Conservation (phyloP, 2,888 invertebrate genomes). For the Eueremaeus valkanovi region DNA sequence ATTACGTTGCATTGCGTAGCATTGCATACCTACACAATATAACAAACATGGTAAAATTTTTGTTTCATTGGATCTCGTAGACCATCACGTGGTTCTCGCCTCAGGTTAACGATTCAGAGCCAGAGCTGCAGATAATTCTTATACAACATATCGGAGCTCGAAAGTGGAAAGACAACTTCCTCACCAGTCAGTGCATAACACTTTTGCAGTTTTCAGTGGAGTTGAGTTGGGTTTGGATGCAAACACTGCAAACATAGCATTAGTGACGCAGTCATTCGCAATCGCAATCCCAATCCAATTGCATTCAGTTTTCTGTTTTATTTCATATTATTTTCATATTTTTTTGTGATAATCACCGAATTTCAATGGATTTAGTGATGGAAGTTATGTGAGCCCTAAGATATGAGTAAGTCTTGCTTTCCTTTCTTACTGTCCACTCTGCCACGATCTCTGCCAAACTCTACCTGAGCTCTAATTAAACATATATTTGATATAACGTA, state of each 20-base stretch:
- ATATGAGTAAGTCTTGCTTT: constrained; percentile 5
- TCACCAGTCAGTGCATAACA: constrained; percentile 8
- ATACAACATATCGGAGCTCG: constrained; percentile 20
- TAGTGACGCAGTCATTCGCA: constrained; percentile 31
- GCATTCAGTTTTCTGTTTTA: not conserved
- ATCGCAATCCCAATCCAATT: not conserved
- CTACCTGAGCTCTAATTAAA: not conserved
- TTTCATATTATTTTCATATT: not conserved
- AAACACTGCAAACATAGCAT: too few relatives aligned
- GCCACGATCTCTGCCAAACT: not conserved
- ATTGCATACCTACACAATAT: constrained; percentile 27
- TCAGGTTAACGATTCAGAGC: constrained; percentile 29
- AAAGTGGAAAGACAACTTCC: constrained; percentile 30
- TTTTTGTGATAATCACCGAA: constrained; percentile 18
- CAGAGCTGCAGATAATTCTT: constrained; percentile 10
- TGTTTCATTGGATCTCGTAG: constrained; percentile 10
- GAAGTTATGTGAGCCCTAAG: not conserved
- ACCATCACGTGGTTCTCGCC: constrained; percentile 20
- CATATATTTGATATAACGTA: not conserved
- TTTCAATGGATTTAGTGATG: constrained; percentile 2
- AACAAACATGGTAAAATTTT: constrained; percentile 30
- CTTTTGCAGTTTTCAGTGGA: constrained; percentile 27
- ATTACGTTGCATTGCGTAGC: not conserved
- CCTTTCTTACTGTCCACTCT: not conserved
- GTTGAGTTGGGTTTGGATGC: constrained; percentile 9